Percentiles rank a stretch among this genome's conserved stretches.
Evolutionary conservation across 2,113 vertebrate genomes (phyloP).

Genomic region (Benitochromis conjunctus): DNA sequence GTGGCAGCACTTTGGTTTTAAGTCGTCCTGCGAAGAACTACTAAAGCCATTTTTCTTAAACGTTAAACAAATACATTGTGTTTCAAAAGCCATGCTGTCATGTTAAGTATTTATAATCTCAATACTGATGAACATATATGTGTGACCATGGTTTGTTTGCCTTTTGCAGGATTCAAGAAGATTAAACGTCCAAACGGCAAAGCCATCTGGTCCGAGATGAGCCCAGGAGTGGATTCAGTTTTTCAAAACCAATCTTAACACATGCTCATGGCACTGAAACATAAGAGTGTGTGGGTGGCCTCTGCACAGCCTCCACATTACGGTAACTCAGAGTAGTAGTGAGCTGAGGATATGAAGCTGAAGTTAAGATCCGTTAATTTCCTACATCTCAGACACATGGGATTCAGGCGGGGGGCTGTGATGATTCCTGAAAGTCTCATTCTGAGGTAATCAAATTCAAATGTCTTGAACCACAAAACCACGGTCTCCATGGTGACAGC

Average conservation of each 20-base stretch:
- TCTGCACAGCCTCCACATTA: neutral
- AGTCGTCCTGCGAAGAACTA: neutral
- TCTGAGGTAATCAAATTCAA: constrained; percentile 39
- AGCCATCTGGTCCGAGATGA: constrained; percentile 11
- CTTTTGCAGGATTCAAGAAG: neutral
- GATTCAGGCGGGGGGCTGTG: neutral
- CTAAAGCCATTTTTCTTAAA: neutral
- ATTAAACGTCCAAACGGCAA: neutral
- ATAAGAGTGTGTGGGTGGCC: constrained; percentile 40
- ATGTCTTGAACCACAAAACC: neutral
- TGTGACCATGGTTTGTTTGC: neutral
- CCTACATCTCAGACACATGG: neutral
- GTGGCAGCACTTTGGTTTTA: neutral
- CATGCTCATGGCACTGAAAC: constrained; percentile 10
- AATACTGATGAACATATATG: neutral
- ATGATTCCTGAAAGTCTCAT: neutral
- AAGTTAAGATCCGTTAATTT: neutral
- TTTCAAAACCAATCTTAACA: neutral
- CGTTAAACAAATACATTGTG: accelerated
- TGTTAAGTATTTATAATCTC: neutral
- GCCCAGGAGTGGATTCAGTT: neutral
- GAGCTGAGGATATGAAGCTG: neutral
- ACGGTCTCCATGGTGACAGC: constrained; percentile 63
- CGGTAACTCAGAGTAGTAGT: neutral
- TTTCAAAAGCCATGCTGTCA: too few relatives aligned